Evolutionary conservation across 2,888 invertebrate genomes (phyloP).

Genomic region (Morpho deidamia): DNA sequence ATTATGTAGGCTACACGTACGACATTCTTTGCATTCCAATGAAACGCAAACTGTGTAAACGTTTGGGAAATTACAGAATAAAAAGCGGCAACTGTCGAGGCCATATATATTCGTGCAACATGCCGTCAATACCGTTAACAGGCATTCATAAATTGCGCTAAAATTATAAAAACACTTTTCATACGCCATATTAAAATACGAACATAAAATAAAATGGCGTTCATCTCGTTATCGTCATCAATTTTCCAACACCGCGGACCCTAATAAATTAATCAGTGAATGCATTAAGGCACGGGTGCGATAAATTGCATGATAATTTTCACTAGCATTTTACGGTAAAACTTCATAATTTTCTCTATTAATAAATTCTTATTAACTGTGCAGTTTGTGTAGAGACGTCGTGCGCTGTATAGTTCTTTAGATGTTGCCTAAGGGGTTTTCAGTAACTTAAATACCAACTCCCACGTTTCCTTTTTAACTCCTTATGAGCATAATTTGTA

Average conservation of each 20-base stretch:
- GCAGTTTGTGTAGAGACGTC: slow-evolving; percentile 7
- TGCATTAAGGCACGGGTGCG: slow-evolving; percentile 51
- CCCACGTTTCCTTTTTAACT: too few relatives aligned
- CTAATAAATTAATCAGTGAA: slow-evolving; percentile 61
- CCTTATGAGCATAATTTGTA: too few relatives aligned
- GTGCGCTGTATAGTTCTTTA: background rate
- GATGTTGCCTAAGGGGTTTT: background rate
- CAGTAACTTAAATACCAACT: too few relatives aligned
- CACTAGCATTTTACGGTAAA: slow-evolving; percentile 40
- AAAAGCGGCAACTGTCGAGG: slow-evolving; percentile 12
- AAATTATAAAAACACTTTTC: slow-evolving; percentile 9
- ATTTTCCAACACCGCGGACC: slow-evolving; percentile 51
- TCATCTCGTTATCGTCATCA: slow-evolving; percentile 33
- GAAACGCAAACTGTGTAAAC: background rate
- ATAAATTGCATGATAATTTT: slow-evolving; percentile 63
- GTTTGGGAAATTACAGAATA: slow-evolving; percentile 12
- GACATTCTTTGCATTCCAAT: slow-evolving; percentile 4
- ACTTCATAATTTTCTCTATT: slow-evolving; percentile 46
- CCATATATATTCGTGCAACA: slow-evolving; percentile 20
- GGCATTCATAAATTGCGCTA: slow-evolving; percentile 13
- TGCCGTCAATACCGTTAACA: slow-evolving; percentile 6
- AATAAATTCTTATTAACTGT: slow-evolving; percentile 20
- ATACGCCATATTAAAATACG: slow-evolving; percentile 18
- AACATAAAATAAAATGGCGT: slow-evolving; percentile 23
- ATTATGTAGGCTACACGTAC: background rate